Evolutionary conservation across 2,888 invertebrate species (phyloP).

Genomic region (Habrosyne pyritoides): DNA sequence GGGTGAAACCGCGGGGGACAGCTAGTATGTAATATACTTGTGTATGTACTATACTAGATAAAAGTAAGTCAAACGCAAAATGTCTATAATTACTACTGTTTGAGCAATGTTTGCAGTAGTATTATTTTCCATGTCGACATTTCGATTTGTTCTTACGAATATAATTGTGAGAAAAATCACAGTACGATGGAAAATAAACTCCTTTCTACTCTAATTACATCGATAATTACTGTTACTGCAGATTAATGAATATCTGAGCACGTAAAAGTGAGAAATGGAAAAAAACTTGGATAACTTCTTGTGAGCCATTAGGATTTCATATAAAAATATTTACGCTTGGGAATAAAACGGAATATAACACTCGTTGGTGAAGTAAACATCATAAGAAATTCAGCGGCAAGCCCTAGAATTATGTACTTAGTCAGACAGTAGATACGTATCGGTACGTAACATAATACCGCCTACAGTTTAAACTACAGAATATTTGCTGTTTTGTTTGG

Average conservation of each 20-base stretch:
- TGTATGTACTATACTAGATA: too few species aligned
- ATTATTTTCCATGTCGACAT: too few species aligned
- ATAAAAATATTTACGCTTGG: background rate
- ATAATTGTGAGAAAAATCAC: background rate
- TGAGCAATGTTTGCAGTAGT: too few species aligned
- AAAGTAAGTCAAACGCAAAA: too few species aligned
- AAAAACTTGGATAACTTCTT: background rate
- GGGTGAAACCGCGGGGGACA: too few species aligned
- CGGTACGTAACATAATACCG: slow-evolving; percentile 2
- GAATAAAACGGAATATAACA: slow-evolving; percentile 24
- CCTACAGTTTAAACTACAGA: background rate
- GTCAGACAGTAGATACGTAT: background rate
- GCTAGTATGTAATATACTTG: too few species aligned
- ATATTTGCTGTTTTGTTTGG: background rate
- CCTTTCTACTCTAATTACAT: background rate
- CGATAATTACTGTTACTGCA: background rate
- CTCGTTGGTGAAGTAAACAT: slow-evolving; percentile 39
- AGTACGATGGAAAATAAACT: background rate
- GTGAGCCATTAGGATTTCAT: background rate
- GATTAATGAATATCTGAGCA: background rate
- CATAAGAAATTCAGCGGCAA: slow-evolving; percentile 45
- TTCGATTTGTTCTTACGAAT: too few species aligned
- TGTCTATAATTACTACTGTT: too few species aligned
- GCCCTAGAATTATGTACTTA: slow-evolving; percentile 28
- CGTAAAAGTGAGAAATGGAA: background rate